phyloP scores from a whole-genome alignment of 2,113 vertebrate genomes.

The Ophiodon elongatus region DNA sequence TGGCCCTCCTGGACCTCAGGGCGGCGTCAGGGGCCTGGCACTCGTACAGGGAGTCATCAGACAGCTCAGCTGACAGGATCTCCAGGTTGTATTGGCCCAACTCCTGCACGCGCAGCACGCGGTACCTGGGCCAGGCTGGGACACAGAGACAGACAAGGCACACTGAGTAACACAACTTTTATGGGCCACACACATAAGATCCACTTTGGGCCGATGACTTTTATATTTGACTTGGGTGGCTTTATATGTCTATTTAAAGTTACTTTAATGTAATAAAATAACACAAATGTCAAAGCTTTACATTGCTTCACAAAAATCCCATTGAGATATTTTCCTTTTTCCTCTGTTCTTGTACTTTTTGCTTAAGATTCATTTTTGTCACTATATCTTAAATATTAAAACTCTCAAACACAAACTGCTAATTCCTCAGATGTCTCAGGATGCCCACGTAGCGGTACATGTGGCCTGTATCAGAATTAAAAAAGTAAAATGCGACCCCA shows the following conservation, averaged over 20 bases:
- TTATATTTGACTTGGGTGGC: neutral
- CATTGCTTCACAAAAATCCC: too few species aligned
- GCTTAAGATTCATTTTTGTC: too few species aligned
- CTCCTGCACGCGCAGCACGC: constrained; percentile 88
- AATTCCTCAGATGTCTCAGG: constrained; percentile 11
- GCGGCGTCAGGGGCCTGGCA: constrained; percentile 96
- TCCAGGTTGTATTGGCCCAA: constrained; percentile 95
- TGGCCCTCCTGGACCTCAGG: constrained; percentile 91
- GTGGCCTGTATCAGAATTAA: constrained; percentile 6
- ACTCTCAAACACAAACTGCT: neutral
- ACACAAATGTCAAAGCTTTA: too few species aligned
- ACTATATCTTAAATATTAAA: too few species aligned
- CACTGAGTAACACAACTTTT: neutral
- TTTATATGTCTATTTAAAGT: neutral
- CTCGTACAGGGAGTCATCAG: constrained; percentile 93
- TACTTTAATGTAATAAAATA: too few species aligned
- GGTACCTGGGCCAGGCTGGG: constrained; percentile 94
- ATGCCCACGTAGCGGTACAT: neutral
- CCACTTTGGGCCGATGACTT: neutral
- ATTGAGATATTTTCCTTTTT: too few species aligned
- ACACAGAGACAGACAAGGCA: constrained; percentile 46
- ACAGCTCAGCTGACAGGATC: constrained; percentile 91
- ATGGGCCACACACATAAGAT: neutral
- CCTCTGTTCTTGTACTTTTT: too few species aligned
- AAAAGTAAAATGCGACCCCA: neutral